Base-by-base conservation (phyloP, 2,888 invertebrate species). In the Mamestra brassicae region DNA sequence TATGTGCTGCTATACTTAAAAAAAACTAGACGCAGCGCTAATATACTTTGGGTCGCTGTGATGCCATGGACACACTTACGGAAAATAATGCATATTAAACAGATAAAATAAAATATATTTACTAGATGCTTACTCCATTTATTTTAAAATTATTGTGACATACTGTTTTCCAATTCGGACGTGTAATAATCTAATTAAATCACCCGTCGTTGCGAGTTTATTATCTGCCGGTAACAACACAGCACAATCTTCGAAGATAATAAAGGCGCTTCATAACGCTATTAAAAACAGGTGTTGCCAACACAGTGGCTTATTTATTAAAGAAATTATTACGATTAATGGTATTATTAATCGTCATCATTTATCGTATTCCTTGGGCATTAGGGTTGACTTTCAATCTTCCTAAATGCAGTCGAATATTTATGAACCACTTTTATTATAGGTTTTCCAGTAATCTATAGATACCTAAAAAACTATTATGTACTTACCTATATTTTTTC, bases 261-360 rank as follows among this genome's bases (percentile, higher is more conserved):
- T 77, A 66, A 71, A 55, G 55, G 13, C 38, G 42, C 17, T 60
- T 60, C 60, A 78, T 58, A 68, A 64, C 50, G 81, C 80, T 61
- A 84, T 81, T 75, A 80, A 36, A 47, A 68, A 57, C 81, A 84
- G 81, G 75, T 81, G 81, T 71, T 74, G 80, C 60, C 64, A 45
- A 36, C 66, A 68, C 61, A 60, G 36, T 34, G 47, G 17, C 65
- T 64, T 50, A 75, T 84, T 84, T 80, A 80, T 84, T 68, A 54
- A 71, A 52, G 47, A 71, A 60, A 84, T 65, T 84, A 71, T 61
- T 8, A 76, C 42, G 57, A 76, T 81, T 38, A 71, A 76, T 76
- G 50, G 47, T 55, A 26, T 50, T 57, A 75, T 66, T 65, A 66
- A 75, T 66, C 50, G 15, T 5, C 13, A 8, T 13, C n/a, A 69